Base-by-base conservation (phyloP, 2,113 vertebrate species). In the Copsychus sechellarum region DNA sequence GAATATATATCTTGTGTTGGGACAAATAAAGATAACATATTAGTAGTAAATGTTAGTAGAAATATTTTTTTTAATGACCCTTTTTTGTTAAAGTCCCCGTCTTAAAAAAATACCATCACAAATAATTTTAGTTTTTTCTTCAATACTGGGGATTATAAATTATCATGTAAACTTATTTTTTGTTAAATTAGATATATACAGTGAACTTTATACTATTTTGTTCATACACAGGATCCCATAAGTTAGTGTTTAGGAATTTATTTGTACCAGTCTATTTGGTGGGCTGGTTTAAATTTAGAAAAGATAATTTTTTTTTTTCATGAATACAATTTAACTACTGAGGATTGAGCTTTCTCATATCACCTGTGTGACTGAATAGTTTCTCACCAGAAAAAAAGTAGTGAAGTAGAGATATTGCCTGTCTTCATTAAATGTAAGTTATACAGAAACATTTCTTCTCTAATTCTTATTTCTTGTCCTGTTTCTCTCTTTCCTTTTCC, bases 121-220 rank as follows among this genome's bases (percentile, higher is more conserved):
- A 84, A 53, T n/a, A 56, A 36, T 86, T 90, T 54, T 43, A 17
- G 50, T 86, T 79, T 94, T 64, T 42, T 72, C 31, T 16, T 64
- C 78, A 79, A 76, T 85, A 54, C 4, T 5, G 11, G 84, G 28
- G 56, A 60, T 74, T 92, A 79, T 72, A 95, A 95, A 80, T 86
- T 74, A 87, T 72, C 76, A 66, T 71, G 6, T 64, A 91, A 95
- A 29, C 17, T 70, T 86, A 70, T 76, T 92, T 93, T 92, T 86
- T 80, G 34, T 77, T 40, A 78, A 60, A 73, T 71, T 93, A 60
- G 67, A 67, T 81, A 86, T 71, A 87, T 92, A 77, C 79, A 80
- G 56, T 90, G 76, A 94, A 77, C 87, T 97, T 83, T 61, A 81
- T 57, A 87, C 40, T 86, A 61, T 58, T 92, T 87, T 83, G 43